Conservation (phyloP, 2,888 invertebrate genomes). For the Clostera curtula region DNA sequence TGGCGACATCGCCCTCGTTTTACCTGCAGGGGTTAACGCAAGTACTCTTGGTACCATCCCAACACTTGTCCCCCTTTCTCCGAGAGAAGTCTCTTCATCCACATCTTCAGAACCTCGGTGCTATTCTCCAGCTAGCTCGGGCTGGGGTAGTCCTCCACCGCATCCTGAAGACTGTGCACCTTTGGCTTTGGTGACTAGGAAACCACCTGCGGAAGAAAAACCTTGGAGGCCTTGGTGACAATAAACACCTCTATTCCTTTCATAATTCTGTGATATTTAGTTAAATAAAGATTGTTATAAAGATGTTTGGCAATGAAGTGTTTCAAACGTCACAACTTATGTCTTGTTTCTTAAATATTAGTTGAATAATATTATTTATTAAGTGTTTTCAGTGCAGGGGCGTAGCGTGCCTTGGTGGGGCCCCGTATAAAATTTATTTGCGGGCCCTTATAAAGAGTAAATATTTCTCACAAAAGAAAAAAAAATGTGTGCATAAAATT, state of each 20-base stretch:
- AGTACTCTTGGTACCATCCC: slow-evolving; percentile 75
- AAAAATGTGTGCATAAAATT: no score
- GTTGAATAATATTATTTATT: no score
- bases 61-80: slow-evolving; percentile 83
- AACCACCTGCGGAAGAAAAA: slow-evolving; percentile 78
- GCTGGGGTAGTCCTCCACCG: slow-evolving; percentile 62
- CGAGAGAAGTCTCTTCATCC: slow-evolving; percentile 82
- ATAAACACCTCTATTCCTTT: slow-evolving; percentile 29
- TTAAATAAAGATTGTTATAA: slow-evolving; percentile 16
- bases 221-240: slow-evolving; percentile 89
- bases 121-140: slow-evolving; percentile 76
- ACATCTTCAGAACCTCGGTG: slow-evolving; percentile 77
- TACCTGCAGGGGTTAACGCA: slow-evolving; percentile 79
- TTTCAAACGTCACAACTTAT: no score
- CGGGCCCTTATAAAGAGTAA: no score
- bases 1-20: slow-evolving; percentile 86
- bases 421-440: no score
- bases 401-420: no score
- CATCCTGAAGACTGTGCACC: slow-evolving; percentile 68
- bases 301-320: no score
- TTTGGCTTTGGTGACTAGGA: slow-evolving; percentile 83
- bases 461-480: no score
- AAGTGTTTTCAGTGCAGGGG: no score
- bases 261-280: slow-evolving; percentile 37
- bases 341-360: no score